Evolutionary conservation across 2,113 vertebrate genomes (phyloP), one percentile per base, ranked within the genome.

Genomic region (Albula glossodonta): DNA sequence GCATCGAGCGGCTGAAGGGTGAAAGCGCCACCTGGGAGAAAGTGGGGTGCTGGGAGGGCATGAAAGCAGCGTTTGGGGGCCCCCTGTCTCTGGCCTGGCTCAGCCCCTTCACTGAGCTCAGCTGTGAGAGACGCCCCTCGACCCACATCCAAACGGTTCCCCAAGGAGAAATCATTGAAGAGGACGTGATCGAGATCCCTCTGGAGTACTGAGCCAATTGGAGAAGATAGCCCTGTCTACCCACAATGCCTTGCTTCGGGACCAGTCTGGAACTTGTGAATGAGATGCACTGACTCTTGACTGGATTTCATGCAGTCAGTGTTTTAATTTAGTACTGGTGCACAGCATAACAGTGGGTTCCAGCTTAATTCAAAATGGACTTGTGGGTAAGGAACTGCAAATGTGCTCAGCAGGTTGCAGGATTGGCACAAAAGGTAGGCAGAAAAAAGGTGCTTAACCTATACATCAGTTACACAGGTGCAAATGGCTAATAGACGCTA

Each of bases 1-100:
- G 96, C 53, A 99, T 99, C 2, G 98, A 99, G 88, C 96, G 97
- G 74, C 95, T 99, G 85, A 97, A 99, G 87, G 95, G 97, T 1
- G 96, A 99, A 91, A 92, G 94, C 2, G 96, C 96, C 4, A 96
- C 92, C 11, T 96, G 97, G 96, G 94, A 94, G 90, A 97, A 89
- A 92, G 89, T 81, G 11, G 86, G 93, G 0, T 94, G 95, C 89
- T 97, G 97, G 96, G 94, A 96, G 87, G 94, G 94, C 5, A 93
- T 97, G 93, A 92, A 95, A 88, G 88, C 92, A 86, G 96, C 97
- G 0, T 99, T 98, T 0, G 97, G 97, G 0, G 97, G 97, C 0
- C 86, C 91, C 1, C 92, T 97, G 56, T 98, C 97, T 78, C 91
- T 94, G 82, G 90, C 92, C 70, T 99, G 98, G 98, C 94, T 97